phyloP scores from a whole-genome alignment of 1,140 invertebrate species.

The Rhyacophila brunnea region DNA sequence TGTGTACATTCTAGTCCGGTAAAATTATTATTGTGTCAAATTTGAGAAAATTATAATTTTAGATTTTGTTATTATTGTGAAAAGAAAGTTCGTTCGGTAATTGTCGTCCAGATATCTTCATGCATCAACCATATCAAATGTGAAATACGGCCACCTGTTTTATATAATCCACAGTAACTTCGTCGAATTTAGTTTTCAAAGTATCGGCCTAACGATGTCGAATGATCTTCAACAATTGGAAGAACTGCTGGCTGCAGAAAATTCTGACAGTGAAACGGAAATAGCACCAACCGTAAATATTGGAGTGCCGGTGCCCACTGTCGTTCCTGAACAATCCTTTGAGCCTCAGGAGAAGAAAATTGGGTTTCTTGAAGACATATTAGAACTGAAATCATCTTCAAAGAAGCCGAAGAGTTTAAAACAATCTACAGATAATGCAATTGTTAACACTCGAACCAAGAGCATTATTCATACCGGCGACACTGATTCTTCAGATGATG shows the following conservation, averaged over 20 bases:
- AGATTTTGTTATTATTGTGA: too few relatives aligned
- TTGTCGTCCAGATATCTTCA: too few relatives aligned
- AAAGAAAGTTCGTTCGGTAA: too few relatives aligned
- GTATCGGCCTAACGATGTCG: background rate
- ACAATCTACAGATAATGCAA: background rate
- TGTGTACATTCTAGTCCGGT: too few relatives aligned
- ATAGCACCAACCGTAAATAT: background rate
- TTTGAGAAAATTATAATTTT: too few relatives aligned
- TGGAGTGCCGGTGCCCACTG: too few relatives aligned
- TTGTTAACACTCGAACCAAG: constrained; percentile 1
- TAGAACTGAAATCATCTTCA: background rate
- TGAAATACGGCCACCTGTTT: too few relatives aligned
- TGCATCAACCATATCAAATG: too few relatives aligned
- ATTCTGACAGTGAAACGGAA: constrained; percentile 34
- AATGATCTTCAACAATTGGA: constrained; percentile 49
- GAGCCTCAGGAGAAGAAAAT: background rate
- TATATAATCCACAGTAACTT: too few relatives aligned
- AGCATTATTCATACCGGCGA: constrained; percentile 60
- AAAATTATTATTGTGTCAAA: too few relatives aligned
- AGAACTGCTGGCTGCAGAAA: constrained; percentile 46
- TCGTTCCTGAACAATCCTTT: too few relatives aligned
- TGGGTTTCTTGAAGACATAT: background rate
- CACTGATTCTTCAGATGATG: constrained; percentile 77
- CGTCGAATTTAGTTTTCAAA: background rate
- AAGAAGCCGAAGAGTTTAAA: background rate